phyloP scores from a whole-genome alignment of 2,888 invertebrate species.

The Xiphydria camelus region DNA sequence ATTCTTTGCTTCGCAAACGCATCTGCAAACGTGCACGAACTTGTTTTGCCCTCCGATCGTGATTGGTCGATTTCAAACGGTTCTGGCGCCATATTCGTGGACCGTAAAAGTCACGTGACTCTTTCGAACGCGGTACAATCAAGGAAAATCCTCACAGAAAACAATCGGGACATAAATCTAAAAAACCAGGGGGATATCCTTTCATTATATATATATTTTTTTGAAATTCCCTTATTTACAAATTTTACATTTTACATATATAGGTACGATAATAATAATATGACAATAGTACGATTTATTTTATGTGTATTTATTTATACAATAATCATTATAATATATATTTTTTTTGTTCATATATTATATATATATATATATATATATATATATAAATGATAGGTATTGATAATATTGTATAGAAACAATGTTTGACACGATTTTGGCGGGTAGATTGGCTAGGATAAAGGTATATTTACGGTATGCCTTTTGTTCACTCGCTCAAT shows the following conservation, averaged over 20 bases:
- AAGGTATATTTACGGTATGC: slow-evolving; percentile 33
- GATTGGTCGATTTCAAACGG: too few species aligned
- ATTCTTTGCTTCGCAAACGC: too few species aligned
- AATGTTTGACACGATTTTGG: slow-evolving; percentile 49
- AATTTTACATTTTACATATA: slow-evolving; percentile 27
- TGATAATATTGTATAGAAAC: slow-evolving; percentile 40
- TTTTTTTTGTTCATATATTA: slow-evolving; percentile 22
- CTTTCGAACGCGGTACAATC: too few species aligned
- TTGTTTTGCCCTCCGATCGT: too few species aligned
- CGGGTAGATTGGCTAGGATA: slow-evolving; percentile 38
- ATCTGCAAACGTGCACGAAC: too few species aligned
- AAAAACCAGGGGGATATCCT: slow-evolving; percentile 7
- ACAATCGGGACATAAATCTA: too few species aligned
- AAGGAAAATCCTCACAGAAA: too few species aligned
- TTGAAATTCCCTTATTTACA: slow-evolving; percentile 18
- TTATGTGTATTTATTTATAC: slow-evolving; percentile 45
- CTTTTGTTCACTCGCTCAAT: too few species aligned
- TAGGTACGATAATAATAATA: slow-evolving; percentile 32
- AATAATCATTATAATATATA: slow-evolving; percentile 43
- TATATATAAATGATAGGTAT: slow-evolving; percentile 25
- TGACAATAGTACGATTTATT: slow-evolving; percentile 30
- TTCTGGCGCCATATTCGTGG: too few species aligned
- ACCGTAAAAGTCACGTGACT: too few species aligned
- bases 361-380: slow-evolving; percentile 35
- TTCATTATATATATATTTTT: slow-evolving; percentile 1